A percentile compares a stretch with the other conserved stretches of the same genome.
Conservation (phyloP, 2,113 vertebrate genomes). For the Strigops habroptila region DNA sequence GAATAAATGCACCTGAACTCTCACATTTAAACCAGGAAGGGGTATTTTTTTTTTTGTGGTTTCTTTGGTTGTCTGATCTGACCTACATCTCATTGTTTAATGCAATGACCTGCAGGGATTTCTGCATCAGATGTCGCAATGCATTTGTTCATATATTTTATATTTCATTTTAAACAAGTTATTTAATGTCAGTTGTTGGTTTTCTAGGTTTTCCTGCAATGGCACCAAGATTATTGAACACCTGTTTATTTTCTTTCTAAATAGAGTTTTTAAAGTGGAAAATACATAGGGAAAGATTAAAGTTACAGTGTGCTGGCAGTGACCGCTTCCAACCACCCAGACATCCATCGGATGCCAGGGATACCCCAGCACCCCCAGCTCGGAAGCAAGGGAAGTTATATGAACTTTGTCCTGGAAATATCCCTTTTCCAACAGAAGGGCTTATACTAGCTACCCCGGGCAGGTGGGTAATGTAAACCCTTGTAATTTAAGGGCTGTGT, state of each 20-base stretch:
- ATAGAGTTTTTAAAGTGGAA: background rate
- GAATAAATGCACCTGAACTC: background rate
- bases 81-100: background rate
- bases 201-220: background rate
- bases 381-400: background rate
- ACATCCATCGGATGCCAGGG: rapidly evolving
- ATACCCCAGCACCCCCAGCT: background rate
- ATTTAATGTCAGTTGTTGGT: background rate
- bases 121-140: background rate
- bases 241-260: background rate
- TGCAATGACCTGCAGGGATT: background rate
- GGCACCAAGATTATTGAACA: background rate
- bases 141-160: background rate
- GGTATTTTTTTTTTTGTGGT: background rate
- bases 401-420: background rate
- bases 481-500: background rate
- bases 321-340: too few relatives aligned
- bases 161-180: background rate
- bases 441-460: rapidly evolving
- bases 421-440: too few relatives aligned
- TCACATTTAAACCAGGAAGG: background rate
- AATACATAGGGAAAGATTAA: rapidly evolving
- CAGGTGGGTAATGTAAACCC: background rate
- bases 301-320: background rate
- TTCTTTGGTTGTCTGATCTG: background rate